These are phyloP conservation scores for Tiliacea citrago DNA, from an alignment of 2,888 invertebrate species.

Conservation along the genomic window DNA sequence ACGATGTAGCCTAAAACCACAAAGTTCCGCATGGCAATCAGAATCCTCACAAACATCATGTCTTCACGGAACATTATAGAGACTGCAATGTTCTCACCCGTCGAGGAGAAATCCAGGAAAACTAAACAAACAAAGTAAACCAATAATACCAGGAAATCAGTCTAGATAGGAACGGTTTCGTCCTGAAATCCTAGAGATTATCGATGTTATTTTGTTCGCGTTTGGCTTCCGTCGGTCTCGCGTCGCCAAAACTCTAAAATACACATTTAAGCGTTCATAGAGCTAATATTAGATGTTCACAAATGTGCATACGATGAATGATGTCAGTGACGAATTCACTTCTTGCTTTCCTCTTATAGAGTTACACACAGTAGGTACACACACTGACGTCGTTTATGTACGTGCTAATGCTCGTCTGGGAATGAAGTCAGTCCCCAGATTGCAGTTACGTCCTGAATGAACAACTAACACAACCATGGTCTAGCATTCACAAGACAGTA, in stretches of 20 bases:
- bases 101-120: constrained; percentile 19
- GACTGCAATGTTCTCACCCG: constrained; percentile 40
- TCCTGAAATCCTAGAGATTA: constrained; percentile 60
- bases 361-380: constrained; percentile 5
- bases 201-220: constrained; percentile 42
- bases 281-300: constrained; percentile 78
- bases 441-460: constrained; percentile 21
- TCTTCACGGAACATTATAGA: constrained; percentile 22
- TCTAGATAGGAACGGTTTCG: constrained; percentile 49
- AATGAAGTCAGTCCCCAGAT: constrained; percentile 29
- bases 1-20: constrained; percentile 11
- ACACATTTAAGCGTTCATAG: constrained; percentile 70
- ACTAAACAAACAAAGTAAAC: constrained; percentile 41
- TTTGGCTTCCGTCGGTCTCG: constrained; percentile 62
- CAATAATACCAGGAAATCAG: constrained; percentile 45
- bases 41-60: constrained; percentile 28
- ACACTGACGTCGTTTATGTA: constrained; percentile 20
- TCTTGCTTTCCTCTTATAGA: constrained; percentile 51
- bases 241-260: constrained; percentile 75
- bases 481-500: neutral
- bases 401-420: constrained; percentile 17
- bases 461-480: constrained; percentile 13
- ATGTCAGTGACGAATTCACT: constrained; percentile 74
- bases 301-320: constrained; percentile 73
- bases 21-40: constrained; percentile 38